phyloP scores from a whole-genome alignment of 2,888 invertebrate genomes.

The Polydrusus cervinus region DNA sequence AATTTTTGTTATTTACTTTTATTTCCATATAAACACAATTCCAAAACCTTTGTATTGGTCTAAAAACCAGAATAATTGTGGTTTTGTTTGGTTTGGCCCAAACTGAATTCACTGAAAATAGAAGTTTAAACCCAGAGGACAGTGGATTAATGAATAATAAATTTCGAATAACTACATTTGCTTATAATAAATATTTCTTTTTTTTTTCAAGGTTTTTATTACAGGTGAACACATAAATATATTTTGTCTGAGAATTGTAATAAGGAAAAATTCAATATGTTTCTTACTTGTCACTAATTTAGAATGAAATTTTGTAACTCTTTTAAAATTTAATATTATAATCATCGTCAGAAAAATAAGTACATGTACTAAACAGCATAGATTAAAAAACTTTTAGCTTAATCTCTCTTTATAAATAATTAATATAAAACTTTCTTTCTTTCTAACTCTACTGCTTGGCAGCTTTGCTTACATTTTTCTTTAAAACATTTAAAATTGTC shows the following conservation, averaged over 20 bases:
- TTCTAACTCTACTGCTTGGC: not conserved
- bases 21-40: too few species aligned
- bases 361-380: not conserved
- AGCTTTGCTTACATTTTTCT: not conserved
- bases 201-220: too few species aligned
- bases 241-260: too few species aligned
- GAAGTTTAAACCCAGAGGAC: not conserved
- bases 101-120: not conserved
- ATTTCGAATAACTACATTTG: not conserved
- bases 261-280: not conserved
- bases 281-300: not conserved
- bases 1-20: too few species aligned
- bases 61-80: too few species aligned
- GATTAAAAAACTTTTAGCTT: conserved; percentile 3
- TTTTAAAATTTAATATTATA: not conserved
- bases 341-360: not conserved
- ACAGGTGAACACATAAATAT: too few species aligned
- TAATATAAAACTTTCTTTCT: not conserved
- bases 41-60: too few species aligned
- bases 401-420: not conserved
- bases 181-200: not conserved
- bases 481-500: not conserved
- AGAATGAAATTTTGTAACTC: too few species aligned
- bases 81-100: too few species aligned
- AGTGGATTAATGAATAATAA: not conserved